phyloP scores from a whole-genome alignment of 1,140 invertebrate species.

The Bombus waltoni region DNA sequence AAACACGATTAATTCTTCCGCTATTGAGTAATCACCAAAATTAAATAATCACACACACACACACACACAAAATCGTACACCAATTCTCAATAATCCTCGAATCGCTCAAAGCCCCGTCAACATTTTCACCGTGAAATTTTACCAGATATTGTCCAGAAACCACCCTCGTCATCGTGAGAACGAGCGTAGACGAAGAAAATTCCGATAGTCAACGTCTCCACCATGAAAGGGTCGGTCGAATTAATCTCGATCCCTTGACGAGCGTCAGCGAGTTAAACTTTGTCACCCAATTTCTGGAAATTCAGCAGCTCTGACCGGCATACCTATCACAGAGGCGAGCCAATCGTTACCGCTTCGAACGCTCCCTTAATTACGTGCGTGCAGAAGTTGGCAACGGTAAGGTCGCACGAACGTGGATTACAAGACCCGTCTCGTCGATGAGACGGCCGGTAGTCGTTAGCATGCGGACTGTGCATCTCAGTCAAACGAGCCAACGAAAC shows the following conservation, averaged over 20 bases:
- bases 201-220: slow-evolving; percentile 6
- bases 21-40: too few species aligned
- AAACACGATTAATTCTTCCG: too few species aligned
- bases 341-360: slow-evolving; percentile 45
- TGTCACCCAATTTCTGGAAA: slow-evolving; percentile 45
- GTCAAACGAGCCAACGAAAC: neutral
- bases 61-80: neutral
- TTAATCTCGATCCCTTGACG: slow-evolving; percentile 40
- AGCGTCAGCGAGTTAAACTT: slow-evolving; percentile 39
- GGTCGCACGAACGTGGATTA: neutral
- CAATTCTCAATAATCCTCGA: neutral
- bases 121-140: neutral
- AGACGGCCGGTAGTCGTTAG: slow-evolving; percentile 16
- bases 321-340: slow-evolving; percentile 11
- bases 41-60: too few species aligned
- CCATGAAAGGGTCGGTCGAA: neutral
- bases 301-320: slow-evolving; percentile 9
- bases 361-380: slow-evolving; percentile 58
- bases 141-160: neutral
- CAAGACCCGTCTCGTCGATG: neutral
- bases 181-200: slow-evolving; percentile 20
- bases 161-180: neutral
- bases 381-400: slow-evolving; percentile 27
- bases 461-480: neutral
- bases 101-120: neutral